A percentile compares a stretch with the other conserved stretches of the same genome.
phyloP scores from a whole-genome alignment of 1,140 invertebrate genomes.

The Leptopilina clavipes region DNA sequence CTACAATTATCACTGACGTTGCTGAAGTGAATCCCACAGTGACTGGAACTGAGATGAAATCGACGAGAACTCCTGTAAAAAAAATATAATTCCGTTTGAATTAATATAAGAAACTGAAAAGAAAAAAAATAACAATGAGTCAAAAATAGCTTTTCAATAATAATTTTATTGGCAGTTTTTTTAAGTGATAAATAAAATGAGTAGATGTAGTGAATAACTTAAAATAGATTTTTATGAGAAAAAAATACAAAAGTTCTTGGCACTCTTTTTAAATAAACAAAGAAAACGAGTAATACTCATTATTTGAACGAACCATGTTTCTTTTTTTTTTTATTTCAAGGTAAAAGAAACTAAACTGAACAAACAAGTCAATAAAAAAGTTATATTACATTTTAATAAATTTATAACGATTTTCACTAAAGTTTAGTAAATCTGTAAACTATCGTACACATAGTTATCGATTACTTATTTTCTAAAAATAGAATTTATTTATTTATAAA shows the following conservation, averaged over 20 bases:
- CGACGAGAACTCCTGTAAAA: constrained; percentile 90
- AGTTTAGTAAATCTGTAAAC: neutral
- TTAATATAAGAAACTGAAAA: neutral
- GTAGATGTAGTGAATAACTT: neutral
- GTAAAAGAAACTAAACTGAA: neutral
- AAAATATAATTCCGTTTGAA: constrained; percentile 27
- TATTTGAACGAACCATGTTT: neutral
- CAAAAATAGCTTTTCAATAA: too few species aligned
- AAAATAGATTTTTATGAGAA: neutral
- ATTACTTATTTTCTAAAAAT: too few species aligned
- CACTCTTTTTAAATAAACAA: constrained; percentile 2
- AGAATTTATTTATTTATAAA: too few species aligned
- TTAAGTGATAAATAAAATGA: too few species aligned
- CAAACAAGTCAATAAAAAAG: constrained; percentile 13
- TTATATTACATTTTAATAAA: neutral
- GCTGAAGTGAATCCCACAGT: constrained; percentile 96
- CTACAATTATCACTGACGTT: constrained; percentile 93
- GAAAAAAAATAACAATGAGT: neutral
- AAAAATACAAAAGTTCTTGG: neutral
- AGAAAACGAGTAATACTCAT: neutral
- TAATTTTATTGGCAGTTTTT: too few species aligned
- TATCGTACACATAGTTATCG: too few species aligned
- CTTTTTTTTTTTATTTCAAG: neutral
- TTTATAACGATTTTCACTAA: neutral
- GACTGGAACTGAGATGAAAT: constrained; percentile 95